Base-by-base conservation (phyloP, 2,113 vertebrate species). In the Numida meleagris region DNA sequence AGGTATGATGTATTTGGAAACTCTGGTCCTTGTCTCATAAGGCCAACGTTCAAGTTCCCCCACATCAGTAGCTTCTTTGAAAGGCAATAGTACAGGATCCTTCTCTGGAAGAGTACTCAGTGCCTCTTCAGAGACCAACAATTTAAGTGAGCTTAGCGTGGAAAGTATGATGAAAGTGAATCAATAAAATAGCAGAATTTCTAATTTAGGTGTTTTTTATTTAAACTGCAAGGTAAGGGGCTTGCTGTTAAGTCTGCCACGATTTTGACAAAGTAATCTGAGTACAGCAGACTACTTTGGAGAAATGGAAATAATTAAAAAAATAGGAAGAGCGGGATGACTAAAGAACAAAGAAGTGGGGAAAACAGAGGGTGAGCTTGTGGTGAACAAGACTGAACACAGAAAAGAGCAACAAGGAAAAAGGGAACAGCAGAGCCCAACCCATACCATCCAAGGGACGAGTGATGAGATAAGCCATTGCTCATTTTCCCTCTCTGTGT, bases 151-250 rank as follows among this genome's bases (percentile, higher is more conserved):
- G 82, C 40, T 73, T 33, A 51, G 68, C 12, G 50, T 43, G 50
- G 55, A 31, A 14, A 14, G 9, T 8, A 3, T 0, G 0, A 1
- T 17, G 55, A 33, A 33, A 66, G 15, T 2, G 2, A 38, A 57
- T 71, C 59, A 74, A 36, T 42, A 62, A 42, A 62, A 14, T 6
- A 53, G 50, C 61, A 31, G 36, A 58, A 61, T 11, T 77, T 88
- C 24, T 20, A 68, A 23, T 46, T 45, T 12, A 40, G 7, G 9
- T 1, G 33, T 18, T 43, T 38, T 24, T 42, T 25, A 66, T 46
- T 62, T 10, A 29, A 74, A 67, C 25, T 12, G 55, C 45, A 17
- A n/a, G 58, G 58, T 8, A 4, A 8, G 6, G 59, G 57, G 45
- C 23, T 29, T 12, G 55, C 43, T 81, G 43, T 59, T 80, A 19